Evolutionary conservation across 2,888 invertebrate species (phyloP).

Genomic region (Nephrotoma guestfalica): DNA sequence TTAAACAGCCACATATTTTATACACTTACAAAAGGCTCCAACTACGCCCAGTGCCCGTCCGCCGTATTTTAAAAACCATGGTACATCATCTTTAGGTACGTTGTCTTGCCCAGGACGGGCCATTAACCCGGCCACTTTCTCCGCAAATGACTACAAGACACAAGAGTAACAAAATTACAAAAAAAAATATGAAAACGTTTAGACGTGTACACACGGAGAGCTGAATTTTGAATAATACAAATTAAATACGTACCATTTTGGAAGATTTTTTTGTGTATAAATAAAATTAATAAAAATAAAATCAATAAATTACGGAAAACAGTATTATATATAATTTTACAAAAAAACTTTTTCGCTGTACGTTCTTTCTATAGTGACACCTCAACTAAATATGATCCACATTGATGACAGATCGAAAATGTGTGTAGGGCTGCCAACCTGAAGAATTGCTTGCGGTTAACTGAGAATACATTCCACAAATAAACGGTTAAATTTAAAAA

Average conservation of each 20-base stretch:
- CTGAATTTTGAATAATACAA: not conserved
- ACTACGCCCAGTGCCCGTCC: constrained; percentile 70
- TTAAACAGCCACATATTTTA: not conserved
- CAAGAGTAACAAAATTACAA: not conserved
- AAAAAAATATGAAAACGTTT: not conserved
- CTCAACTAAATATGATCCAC: not conserved
- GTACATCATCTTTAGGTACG: constrained; percentile 63
- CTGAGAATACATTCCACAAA: not conserved
- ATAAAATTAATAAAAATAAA: not conserved
- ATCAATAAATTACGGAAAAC: not conserved
- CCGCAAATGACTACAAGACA: constrained; percentile 53
- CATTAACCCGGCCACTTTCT: constrained; percentile 67
- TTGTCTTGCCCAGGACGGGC: constrained; percentile 67
- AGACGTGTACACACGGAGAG: not conserved
- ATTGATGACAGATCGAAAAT: constrained; percentile 1
- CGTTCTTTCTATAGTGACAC: not conserved
- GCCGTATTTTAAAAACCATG: constrained; percentile 83
- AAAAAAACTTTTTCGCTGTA: not conserved
- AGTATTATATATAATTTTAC: not conserved
- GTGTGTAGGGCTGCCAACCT: not conserved
- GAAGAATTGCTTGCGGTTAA: not conserved
- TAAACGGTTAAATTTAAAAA: not conserved
- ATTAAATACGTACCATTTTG: not conserved
- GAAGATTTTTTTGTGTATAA: not conserved
- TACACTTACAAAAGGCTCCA: constrained; percentile 64